Evolutionary conservation across 2,113 vertebrate genomes (phyloP).

Genomic region (Potamarius usumacintae): DNA sequence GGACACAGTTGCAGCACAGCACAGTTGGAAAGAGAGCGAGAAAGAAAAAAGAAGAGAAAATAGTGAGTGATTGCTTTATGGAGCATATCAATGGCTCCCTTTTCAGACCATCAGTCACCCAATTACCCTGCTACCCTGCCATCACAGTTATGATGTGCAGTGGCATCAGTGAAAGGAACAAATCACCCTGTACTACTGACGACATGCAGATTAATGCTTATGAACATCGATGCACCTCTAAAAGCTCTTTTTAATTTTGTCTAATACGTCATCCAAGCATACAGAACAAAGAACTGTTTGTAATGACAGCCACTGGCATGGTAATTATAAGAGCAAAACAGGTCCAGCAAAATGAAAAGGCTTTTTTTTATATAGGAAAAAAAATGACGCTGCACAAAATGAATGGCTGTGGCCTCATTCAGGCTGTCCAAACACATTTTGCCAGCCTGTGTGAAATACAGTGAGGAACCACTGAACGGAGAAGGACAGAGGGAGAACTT

Average conservation of each 20-base stretch:
- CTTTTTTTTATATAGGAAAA: neutral
- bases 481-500: slow-evolving; percentile 37
- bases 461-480: slow-evolving; percentile 14
- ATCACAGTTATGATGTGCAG: slow-evolving; percentile 72
- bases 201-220: slow-evolving; percentile 18
- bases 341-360: neutral
- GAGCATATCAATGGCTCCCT: slow-evolving; percentile 65
- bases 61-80: slow-evolving; percentile 72
- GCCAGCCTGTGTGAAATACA: slow-evolving; percentile 20
- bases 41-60: slow-evolving; percentile 39
- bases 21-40: neutral
- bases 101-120: slow-evolving; percentile 62
- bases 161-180: slow-evolving; percentile 51
- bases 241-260: slow-evolving; percentile 26
- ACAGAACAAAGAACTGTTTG: slow-evolving; percentile 29
- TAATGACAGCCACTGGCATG: slow-evolving; percentile 44
- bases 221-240: neutral
- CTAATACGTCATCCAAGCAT: slow-evolving; percentile 19
- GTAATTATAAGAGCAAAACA: slow-evolving; percentile 25
- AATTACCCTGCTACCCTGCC: slow-evolving; percentile 64
- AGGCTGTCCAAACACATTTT: slow-evolving; percentile 6
- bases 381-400: neutral
- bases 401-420: slow-evolving; percentile 26
- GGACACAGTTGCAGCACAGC: slow-evolving; percentile 65
- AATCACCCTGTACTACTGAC: slow-evolving; percentile 1